A percentile compares a stretch with the other conserved stretches of the same genome.
These are phyloP conservation scores for Strongylocentrotus purpuratus DNA, from an alignment of 35 echinoderm and acorn worm genomes.

Conservation along the genomic window DNA sequence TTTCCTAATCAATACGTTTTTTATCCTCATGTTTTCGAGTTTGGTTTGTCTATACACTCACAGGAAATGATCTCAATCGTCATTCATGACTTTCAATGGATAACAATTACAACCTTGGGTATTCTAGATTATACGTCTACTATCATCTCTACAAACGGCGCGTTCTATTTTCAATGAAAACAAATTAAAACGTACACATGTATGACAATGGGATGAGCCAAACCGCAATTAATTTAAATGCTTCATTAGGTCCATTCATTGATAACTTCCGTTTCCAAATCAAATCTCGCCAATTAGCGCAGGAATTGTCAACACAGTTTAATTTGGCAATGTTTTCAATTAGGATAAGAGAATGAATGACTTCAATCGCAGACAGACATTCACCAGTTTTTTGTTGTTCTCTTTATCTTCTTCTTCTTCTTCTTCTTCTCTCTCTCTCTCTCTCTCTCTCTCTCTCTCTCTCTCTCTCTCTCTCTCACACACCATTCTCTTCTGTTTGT, in stretches of 20 bases:
- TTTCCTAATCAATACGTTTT: no score
- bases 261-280: background rate
- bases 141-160: background rate
- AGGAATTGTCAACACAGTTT: background rate
- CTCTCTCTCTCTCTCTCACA: no score
- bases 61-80: background rate
- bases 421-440: no score
- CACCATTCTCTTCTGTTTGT: no score
- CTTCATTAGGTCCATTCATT: conserved; percentile 2
- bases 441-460: no score
- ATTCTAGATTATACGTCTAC: background rate
- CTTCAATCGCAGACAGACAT: background rate
- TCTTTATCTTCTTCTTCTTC: background rate
- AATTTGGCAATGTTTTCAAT: background rate
- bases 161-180: conserved; percentile 13
- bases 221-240: background rate
- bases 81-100: background rate
- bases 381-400: background rate
- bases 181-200: conserved; percentile 3
- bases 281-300: background rate
- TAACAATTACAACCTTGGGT: background rate
- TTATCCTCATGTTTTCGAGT: background rate
- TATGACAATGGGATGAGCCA: background rate
- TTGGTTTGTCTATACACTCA: background rate
- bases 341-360: background rate